Evolutionary conservation across 2,797 vertebrate genomes (phyloP), one percentile per base, ranked within the genome.

Genomic region (Dendrocincla fuliginosa): DNA sequence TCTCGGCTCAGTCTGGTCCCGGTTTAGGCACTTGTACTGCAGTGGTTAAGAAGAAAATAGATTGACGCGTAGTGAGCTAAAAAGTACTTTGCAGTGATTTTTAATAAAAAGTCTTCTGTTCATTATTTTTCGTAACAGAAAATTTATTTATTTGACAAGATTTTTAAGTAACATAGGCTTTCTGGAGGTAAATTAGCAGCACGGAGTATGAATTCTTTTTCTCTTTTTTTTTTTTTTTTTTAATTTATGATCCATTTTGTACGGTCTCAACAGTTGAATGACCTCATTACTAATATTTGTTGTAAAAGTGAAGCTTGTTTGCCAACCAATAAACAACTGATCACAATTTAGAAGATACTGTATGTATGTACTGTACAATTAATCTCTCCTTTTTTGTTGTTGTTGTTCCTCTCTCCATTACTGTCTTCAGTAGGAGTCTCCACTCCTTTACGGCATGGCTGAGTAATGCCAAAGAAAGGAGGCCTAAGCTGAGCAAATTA

Each of bases 231-330:
- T 35, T 35, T 27, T 55, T 47, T 97, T 98, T 98, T 98, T 97
- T 97, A 98, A 98, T 98, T 99, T 99, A 99, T 99, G 98, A 98
- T 99, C 98, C 98, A 99, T 98, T 99, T 99, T 99, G 98, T 99
- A 99, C 52, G 98, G 98, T 98, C 98, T 98, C 97, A 98, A 96
- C 88, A 98, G 98, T 98, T 98, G 98, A 98, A 98, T 98, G 98
- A 98, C 98, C 98, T 98, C 98, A 99, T 99, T 98, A 99, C 98
- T 99, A 99, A 99, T 99, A 99, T 98, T 98, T 99, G 99, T 99
- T 99, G 98, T 99, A 98, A 99, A 98, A 98, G 99, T 99, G 98
- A 98, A 98, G 98, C 98, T 98, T 99, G 98, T 99, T 99, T 99
- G 98, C 99, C 98, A 99, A 99, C 98, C 99, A 99, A 99, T 99